Conservation (phyloP, 2,113 vertebrate genomes). For the Reinhardtius hippoglossoides region DNA sequence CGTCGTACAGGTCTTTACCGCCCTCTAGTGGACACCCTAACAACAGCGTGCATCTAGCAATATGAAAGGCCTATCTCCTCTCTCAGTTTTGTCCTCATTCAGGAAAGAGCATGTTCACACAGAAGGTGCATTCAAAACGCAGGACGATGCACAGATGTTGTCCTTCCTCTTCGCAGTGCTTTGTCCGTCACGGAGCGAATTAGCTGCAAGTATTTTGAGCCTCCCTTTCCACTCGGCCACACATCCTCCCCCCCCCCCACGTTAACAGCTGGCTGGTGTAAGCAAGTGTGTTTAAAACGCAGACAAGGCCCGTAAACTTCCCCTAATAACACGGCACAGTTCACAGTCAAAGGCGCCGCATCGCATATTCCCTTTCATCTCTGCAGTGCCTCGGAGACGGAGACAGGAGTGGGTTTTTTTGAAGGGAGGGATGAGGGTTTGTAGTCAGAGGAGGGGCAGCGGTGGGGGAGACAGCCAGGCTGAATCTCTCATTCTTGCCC, state of each 20-base stretch:
- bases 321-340: slow-evolving; percentile 65
- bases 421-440: slow-evolving; percentile 65
- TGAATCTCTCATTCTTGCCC: slow-evolving; percentile 71
- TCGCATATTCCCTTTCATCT: slow-evolving; percentile 83
- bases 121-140: not conserved
- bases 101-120: not conserved
- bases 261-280: slow-evolving; percentile 54
- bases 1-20: slow-evolving; percentile 41
- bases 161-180: not conserved
- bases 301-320: slow-evolving; percentile 71
- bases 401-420: slow-evolving; percentile 69
- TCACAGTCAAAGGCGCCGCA: slow-evolving; percentile 74
- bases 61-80: not conserved
- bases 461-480: slow-evolving; percentile 61
- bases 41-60: rapidly evolving
- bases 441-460: slow-evolving; percentile 58
- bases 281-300: slow-evolving; percentile 57
- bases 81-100: slow-evolving; percentile 8
- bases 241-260: slow-evolving; percentile 18
- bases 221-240: not conserved
- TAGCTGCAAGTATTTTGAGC: not conserved
- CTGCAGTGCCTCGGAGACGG: slow-evolving; percentile 71
- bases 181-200: not conserved
- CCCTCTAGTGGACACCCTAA: slow-evolving; percentile 47
- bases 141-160: not conserved